phyloP scores from a whole-genome alignment of 2,113 vertebrate genomes.

The Asarcornis scutulata region DNA sequence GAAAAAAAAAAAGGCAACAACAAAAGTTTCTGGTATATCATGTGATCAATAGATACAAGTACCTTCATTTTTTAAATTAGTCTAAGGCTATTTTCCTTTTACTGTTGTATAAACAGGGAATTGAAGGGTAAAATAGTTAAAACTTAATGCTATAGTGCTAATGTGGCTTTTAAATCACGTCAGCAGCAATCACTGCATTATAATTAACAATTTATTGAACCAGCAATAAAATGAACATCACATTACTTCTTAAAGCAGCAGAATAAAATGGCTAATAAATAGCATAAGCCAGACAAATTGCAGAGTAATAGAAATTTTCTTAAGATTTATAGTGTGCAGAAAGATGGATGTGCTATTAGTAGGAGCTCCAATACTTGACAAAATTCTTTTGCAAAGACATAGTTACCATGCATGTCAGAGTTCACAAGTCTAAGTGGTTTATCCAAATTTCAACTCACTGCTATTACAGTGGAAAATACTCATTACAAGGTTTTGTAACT shows the following conservation, averaged over 20 bases:
- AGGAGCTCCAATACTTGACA: slow-evolving; percentile 85
- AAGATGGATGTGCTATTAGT: slow-evolving; percentile 90
- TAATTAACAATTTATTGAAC: slow-evolving; percentile 94
- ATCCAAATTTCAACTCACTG: slow-evolving; percentile 83
- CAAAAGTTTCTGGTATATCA: slow-evolving; percentile 71
- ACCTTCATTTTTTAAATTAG: slow-evolving; percentile 83
- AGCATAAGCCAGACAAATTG: slow-evolving; percentile 91
- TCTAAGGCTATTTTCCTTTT: slow-evolving; percentile 82
- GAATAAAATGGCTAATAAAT: slow-evolving; percentile 92
- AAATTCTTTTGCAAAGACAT: slow-evolving; percentile 84
- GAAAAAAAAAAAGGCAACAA: not conserved
- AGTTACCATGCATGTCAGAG: slow-evolving; percentile 84
- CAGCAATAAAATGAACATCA: slow-evolving; percentile 91
- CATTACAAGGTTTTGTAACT: slow-evolving; percentile 80
- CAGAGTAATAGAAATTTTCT: slow-evolving; percentile 91
- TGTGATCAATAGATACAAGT: slow-evolving; percentile 79
- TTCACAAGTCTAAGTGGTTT: slow-evolving; percentile 85
- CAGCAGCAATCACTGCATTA: slow-evolving; percentile 90
- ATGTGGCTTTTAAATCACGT: slow-evolving; percentile 91
- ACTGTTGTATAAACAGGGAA: slow-evolving; percentile 89
- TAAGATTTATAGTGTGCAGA: slow-evolving; percentile 88
- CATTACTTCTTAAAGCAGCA: slow-evolving; percentile 90
- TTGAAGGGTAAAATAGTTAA: slow-evolving; percentile 89
- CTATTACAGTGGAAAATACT: slow-evolving; percentile 82
- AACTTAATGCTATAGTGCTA: slow-evolving; percentile 90